phyloP scores from a whole-genome alignment of 2,888 invertebrate genomes.

The Leptogaster cylindrica region DNA sequence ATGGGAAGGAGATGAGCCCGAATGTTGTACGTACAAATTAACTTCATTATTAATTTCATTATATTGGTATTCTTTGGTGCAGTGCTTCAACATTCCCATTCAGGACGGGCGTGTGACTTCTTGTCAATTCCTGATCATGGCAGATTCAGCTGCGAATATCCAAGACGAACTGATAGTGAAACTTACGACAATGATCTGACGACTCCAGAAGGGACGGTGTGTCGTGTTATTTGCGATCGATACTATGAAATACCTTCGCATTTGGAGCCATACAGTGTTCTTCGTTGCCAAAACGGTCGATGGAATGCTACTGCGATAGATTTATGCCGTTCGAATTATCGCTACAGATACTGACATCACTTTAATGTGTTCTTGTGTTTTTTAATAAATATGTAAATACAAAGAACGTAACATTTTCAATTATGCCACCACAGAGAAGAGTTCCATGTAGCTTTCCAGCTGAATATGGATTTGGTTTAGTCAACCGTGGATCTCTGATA shows the following conservation, averaged over 20 bases:
- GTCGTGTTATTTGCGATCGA: slow-evolving; percentile 47
- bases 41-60: background rate
- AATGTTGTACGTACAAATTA: slow-evolving; percentile 42
- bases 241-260: slow-evolving; percentile 46
- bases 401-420: too few relatives aligned
- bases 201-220: slow-evolving; percentile 47
- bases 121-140: slow-evolving; percentile 47
- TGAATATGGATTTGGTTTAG: too few relatives aligned
- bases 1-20: slow-evolving; percentile 49
- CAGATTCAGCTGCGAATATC: slow-evolving; percentile 48
- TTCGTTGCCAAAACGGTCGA: slow-evolving; percentile 46
- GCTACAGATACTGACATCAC: background rate
- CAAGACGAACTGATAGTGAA: slow-evolving; percentile 42
- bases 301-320: slow-evolving; percentile 48
- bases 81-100: too few relatives aligned
- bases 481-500: too few relatives aligned
- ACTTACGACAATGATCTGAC: slow-evolving; percentile 43
- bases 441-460: too few relatives aligned
- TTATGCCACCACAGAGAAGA: too few relatives aligned
- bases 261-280: slow-evolving; percentile 40
- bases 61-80: too few relatives aligned
- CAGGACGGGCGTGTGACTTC: slow-evolving; percentile 43
- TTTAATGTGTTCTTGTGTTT: background rate
- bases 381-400: slow-evolving; percentile 1
- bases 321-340: slow-evolving; percentile 45